Conservation (phyloP, 2,113 vertebrate species). For the Delphinapterus leucas region DNA sequence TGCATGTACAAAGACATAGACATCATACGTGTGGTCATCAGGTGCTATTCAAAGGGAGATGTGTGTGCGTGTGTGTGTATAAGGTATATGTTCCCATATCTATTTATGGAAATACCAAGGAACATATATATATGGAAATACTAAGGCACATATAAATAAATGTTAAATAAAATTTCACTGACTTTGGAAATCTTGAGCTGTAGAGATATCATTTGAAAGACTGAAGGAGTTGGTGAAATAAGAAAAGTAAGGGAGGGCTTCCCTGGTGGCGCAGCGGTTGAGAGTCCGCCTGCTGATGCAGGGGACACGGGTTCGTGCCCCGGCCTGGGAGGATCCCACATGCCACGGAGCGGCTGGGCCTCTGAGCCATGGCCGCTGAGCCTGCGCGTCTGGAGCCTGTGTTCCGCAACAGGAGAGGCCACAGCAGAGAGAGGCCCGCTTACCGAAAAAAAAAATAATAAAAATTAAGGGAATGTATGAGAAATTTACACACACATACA, state of each 20-base stretch:
- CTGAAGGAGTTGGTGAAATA: not conserved
- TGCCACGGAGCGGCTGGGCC: too few relatives aligned
- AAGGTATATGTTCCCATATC: not conserved
- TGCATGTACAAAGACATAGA: accelerated
- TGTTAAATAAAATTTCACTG: not conserved
- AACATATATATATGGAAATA: not conserved
- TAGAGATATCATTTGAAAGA: not conserved
- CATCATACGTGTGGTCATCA: not conserved
- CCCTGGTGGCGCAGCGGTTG: too few relatives aligned
- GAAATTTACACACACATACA: not conserved
- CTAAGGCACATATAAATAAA: not conserved
- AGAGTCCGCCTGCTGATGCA: too few relatives aligned
- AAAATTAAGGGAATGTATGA: not conserved
- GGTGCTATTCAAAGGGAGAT: not conserved
- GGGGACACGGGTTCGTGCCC: too few relatives aligned
- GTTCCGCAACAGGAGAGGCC: too few relatives aligned
- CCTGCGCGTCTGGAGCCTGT: too few relatives aligned
- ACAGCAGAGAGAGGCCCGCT: too few relatives aligned
- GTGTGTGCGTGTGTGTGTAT: accelerated
- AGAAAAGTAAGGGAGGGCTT: not conserved
- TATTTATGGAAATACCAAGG: not conserved
- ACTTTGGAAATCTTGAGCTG: not conserved
- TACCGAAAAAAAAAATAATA: too few relatives aligned
- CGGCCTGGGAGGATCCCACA: too few relatives aligned
- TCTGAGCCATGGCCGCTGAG: too few relatives aligned